Evolutionary conservation across 2,113 vertebrate genomes (phyloP), one percentile per base, ranked within the genome.

Genomic region (Malurus alboscapulatus): DNA sequence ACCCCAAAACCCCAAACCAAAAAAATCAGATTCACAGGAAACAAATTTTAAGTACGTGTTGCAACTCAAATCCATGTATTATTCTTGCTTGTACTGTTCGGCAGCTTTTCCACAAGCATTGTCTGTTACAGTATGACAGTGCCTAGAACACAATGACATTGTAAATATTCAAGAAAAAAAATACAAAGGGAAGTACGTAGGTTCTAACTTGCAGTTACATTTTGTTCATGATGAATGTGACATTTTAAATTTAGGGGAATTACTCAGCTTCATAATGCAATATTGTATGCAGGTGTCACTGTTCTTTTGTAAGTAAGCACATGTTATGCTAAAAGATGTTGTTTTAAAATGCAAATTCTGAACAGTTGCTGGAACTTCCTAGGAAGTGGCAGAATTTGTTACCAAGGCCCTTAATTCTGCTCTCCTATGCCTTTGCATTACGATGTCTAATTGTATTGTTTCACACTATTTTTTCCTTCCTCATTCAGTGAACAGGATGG

Each of bases 401-500:
- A 88, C 86, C 36, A 81, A 48, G 73, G 61, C 40, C 50, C 10
- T 9, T 75, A 57, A 53, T 81, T 86, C 92, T 90, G 61, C 48
- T 67, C 36, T 78, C 40, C 54, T 85, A 8, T 90, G 83, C 83
- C 57, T 94, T 76, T 92, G 88, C 55, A 2, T 87, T 95, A 26
- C 17, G 61, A 62, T 94, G 79, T 81, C 81, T 91, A 87, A 93
- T 94, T 95, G 89, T 47, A 95, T 96, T 96, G 91, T 96, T 96
- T 94, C 94, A 92, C 95, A 96, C 91, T 92, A 95, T 95, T 95
- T 96, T 96, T 94, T 94, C 87, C 92, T 95, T 92, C 81, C 89
- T 94, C 69, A 91, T 96, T 96, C 69, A 87, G 57, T 62, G 91
- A 79, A 95, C 92, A 95, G 95, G 95, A 96, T 96, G 94, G 94